Percentiles rank a stretch among this genome's conserved stretches.
phyloP scores from a whole-genome alignment of 2,888 invertebrate genomes.

The Pecten maximus region DNA sequence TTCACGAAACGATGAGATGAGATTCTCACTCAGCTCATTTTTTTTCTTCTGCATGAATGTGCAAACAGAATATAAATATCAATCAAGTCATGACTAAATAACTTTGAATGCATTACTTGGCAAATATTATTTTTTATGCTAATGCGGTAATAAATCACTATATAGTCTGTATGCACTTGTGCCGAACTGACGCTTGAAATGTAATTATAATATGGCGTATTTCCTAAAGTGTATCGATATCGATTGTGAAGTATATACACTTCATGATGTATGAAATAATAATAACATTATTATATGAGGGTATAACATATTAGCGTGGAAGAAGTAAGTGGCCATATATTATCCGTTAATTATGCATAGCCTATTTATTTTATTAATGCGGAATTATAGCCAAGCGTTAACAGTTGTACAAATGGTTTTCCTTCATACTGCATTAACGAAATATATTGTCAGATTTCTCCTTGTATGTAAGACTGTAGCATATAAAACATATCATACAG shows the following conservation, averaged over 20 bases:
- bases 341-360: neutral
- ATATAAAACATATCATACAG: no score
- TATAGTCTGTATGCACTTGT: neutral
- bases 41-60: slow-evolving; percentile 14
- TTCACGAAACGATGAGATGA: neutral
- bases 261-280: neutral
- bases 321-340: neutral
- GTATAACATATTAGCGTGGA: neutral
- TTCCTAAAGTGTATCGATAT: neutral
- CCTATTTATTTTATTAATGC: neutral
- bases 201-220: neutral
- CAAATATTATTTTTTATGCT: neutral
- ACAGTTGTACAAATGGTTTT: neutral
- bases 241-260: neutral
- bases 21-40: neutral
- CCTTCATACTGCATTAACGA: neutral
- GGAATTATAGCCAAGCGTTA: neutral
- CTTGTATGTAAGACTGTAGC: neutral
- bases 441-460: neutral
- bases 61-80: neutral
- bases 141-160: neutral
- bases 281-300: neutral
- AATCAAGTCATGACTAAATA: neutral
- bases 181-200: neutral
- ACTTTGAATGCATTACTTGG: neutral